phyloP scores from a whole-genome alignment of 2,797 vertebrate species.

The Spizella passerina region DNA sequence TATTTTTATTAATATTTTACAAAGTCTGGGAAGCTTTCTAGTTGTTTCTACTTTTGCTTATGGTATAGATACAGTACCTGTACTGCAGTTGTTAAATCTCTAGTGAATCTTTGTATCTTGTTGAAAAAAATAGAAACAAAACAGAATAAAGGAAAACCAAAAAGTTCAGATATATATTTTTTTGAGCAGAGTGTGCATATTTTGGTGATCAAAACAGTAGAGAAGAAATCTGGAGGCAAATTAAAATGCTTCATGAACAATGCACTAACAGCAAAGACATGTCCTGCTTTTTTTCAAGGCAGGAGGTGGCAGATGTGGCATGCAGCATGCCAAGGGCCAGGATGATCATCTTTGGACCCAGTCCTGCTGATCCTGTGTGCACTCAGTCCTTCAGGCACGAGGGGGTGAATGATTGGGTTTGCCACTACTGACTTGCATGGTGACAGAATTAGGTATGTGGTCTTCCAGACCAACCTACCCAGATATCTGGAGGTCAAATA shows the following conservation, averaged over 20 bases:
- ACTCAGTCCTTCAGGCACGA: rapidly evolving
- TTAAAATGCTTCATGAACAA: background rate
- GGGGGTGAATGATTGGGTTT: background rate
- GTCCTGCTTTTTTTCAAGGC: background rate
- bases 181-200: background rate
- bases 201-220: background rate
- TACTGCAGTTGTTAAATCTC: background rate
- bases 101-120: background rate
- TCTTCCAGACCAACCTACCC: background rate
- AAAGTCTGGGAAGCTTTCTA: background rate
- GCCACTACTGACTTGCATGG: background rate
- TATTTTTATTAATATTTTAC: background rate
- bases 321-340: background rate
- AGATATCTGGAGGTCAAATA: background rate
- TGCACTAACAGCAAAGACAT: background rate
- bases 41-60: background rate
- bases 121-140: background rate
- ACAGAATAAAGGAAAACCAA: background rate
- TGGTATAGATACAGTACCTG: background rate
- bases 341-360: rapidly evolving
- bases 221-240: background rate
- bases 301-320: background rate
- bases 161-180: background rate
- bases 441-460: background rate
- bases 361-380: background rate